phyloP scores from a whole-genome alignment of 1,140 invertebrate genomes.

The Drosophila eugracilis region DNA sequence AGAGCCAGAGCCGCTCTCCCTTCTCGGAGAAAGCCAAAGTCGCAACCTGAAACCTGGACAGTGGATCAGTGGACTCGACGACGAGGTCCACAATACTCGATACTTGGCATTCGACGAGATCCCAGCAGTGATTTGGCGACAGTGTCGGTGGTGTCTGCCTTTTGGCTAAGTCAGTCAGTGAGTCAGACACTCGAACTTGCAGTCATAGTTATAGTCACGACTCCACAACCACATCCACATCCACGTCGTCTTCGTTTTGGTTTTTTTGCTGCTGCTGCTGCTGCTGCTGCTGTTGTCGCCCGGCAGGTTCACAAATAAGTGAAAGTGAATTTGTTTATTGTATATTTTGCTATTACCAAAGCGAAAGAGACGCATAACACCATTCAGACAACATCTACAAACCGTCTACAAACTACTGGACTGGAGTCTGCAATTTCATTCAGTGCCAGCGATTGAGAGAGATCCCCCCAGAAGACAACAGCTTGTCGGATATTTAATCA shows the following conservation, averaged over 20 bases:
- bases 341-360: constrained; percentile 79
- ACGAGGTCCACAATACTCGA: not conserved
- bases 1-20: too few relatives aligned
- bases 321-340: constrained; percentile 83
- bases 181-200: constrained; percentile 46
- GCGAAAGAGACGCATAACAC: constrained; percentile 65
- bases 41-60: constrained; percentile 3
- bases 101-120: constrained; percentile 4
- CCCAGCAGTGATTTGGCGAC: constrained; percentile 17
- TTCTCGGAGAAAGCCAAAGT: constrained; percentile 37
- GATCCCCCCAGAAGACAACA: not conserved
- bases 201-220: constrained; percentile 52
- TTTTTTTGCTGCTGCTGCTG: constrained; percentile 4
- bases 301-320: constrained; percentile 79
- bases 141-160: constrained; percentile 12
- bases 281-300: constrained; percentile 14
- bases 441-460: not conserved
- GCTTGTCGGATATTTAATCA: not conserved
- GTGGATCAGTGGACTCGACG: constrained; percentile 4
- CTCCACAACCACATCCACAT: constrained; percentile 10
- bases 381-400: constrained; percentile 35
- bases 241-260: constrained; percentile 18
- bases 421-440: constrained; percentile 1
- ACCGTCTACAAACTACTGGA: not conserved
- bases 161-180: constrained; percentile 69